Evolutionary conservation across 2,888 invertebrate genomes (phyloP).

Genomic region (Mesopsocus fuscifrons): DNA sequence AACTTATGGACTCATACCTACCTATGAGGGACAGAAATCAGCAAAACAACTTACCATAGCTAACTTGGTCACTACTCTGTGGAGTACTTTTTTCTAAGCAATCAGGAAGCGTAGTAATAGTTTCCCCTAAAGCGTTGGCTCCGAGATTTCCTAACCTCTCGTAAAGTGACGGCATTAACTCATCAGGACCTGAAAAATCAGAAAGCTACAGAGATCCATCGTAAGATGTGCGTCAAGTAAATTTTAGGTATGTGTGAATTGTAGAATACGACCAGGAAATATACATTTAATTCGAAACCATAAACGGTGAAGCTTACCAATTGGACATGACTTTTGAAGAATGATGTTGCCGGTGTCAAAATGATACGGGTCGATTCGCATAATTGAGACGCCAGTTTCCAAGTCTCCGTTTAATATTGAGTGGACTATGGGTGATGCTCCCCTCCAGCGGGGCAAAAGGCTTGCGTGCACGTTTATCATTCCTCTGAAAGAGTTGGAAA

Average conservation of each 20-base stretch:
- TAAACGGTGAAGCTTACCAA: conserved; percentile 10
- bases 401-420: conserved; percentile 66
- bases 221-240: conserved; percentile 20
- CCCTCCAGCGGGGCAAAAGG: conserved; percentile 78
- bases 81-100: conserved; percentile 29
- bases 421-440: conserved; percentile 80
- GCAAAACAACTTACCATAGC: no score
- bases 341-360: conserved; percentile 57
- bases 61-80: neutral
- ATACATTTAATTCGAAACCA: no score
- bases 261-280: no score
- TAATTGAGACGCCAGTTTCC: conserved; percentile 67
- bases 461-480: conserved; percentile 91
- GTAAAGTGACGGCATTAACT: conserved; percentile 45
- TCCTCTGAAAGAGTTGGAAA: conserved; percentile 41
- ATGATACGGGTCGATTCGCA: conserved; percentile 62
- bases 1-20: no score
- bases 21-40: no score
- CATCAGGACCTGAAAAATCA: conserved; percentile 23
- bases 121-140: conserved; percentile 41
- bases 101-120: conserved; percentile 36
- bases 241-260: neutral
- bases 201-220: neutral
- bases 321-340: conserved; percentile 18
- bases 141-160: conserved; percentile 44